Evolutionary conservation across 2,888 invertebrate species (phyloP).

Genomic region (Elmis aenea): DNA sequence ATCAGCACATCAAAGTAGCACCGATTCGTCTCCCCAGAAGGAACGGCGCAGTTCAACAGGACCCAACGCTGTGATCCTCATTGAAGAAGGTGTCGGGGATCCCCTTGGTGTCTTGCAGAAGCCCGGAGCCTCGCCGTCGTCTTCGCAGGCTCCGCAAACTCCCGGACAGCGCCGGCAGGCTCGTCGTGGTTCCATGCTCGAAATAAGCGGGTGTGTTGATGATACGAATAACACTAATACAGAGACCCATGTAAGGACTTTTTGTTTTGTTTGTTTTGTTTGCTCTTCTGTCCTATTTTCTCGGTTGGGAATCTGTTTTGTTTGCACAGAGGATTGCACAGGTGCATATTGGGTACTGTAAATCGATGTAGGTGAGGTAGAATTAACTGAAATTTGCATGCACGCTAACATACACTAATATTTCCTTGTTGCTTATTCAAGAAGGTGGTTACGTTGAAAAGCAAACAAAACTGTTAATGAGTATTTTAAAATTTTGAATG

Average conservation of each 20-base stretch:
- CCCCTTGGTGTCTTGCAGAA: constrained; percentile 40
- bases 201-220: constrained; percentile 66
- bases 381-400: too few relatives aligned
- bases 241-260: constrained; percentile 34
- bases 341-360: too few relatives aligned
- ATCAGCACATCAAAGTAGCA: constrained; percentile 52
- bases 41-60: constrained; percentile 38
- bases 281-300: neutral
- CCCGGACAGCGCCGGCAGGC: constrained; percentile 64
- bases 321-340: too few relatives aligned
- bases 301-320: neutral
- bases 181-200: constrained; percentile 76
- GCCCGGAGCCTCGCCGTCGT: constrained; percentile 37
- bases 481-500: too few relatives aligned
- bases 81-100: constrained; percentile 52
- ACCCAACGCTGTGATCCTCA: constrained; percentile 51
- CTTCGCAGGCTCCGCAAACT: constrained; percentile 57
- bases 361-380: too few relatives aligned
- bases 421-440: too few relatives aligned
- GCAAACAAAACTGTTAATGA: too few relatives aligned
- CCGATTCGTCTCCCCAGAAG: constrained; percentile 44
- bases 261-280: constrained; percentile 13
- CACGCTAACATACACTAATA: too few relatives aligned
- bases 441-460: too few relatives aligned
- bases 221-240: constrained; percentile 33